These are phyloP conservation scores for Protomyctophum bolini DNA, from an alignment of 2,113 vertebrate species.

Conservation along the genomic window DNA sequence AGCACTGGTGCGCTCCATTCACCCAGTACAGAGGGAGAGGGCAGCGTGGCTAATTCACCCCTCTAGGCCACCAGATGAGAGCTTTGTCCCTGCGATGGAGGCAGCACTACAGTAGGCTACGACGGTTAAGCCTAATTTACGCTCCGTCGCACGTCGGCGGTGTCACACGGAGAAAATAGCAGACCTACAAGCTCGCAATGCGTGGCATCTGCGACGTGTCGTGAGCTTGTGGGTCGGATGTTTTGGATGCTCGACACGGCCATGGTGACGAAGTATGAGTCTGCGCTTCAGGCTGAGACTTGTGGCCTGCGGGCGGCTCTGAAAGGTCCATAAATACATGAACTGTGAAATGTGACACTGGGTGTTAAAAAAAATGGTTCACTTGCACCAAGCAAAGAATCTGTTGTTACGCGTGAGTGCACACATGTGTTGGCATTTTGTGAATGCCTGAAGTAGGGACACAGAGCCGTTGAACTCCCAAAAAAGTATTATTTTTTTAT, in stretches of 20 bases:
- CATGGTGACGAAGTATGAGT: background rate
- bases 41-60: conserved; percentile 11
- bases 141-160: too few relatives aligned
- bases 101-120: conserved; percentile 1
- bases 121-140: too few relatives aligned
- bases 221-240: too few relatives aligned
- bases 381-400: too few relatives aligned
- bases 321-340: background rate
- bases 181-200: too few relatives aligned
- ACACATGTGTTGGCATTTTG: background rate
- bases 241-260: too few relatives aligned
- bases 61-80: conserved; percentile 7
- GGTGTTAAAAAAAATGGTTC: too few relatives aligned
- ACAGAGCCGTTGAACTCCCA: conserved; percentile 83
- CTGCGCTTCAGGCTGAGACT: conserved; percentile 5
- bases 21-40: conserved; percentile 27
- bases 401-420: background rate
- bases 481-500: conserved; percentile 98
- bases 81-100: conserved; percentile 34
- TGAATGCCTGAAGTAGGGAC: conserved; percentile 36
- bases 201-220: too few relatives aligned
- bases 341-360: too few relatives aligned
- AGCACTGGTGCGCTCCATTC: conserved; percentile 61
- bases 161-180: too few relatives aligned
- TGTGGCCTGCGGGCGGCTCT: conserved; percentile 25